Percentiles rank a stretch among this genome's conserved stretches.
These are phyloP conservation scores for Hypsopygia costalis DNA, from an alignment of 2,888 invertebrate genomes.

Conservation along the genomic window DNA sequence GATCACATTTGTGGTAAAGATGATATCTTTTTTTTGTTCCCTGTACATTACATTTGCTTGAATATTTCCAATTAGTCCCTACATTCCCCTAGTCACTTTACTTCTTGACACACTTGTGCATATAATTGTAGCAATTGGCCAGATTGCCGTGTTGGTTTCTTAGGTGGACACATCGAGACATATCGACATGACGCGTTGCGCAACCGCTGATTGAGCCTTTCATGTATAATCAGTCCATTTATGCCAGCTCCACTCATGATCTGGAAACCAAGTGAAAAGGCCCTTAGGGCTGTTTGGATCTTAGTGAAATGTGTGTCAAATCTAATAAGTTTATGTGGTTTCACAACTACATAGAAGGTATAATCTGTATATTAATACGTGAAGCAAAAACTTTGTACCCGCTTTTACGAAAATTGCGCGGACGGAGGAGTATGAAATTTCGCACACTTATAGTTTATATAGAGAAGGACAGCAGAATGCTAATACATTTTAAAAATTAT, in stretches of 20 bases:
- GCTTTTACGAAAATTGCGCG: no score
- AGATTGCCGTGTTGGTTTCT: conserved; percentile 35
- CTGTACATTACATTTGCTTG: no score
- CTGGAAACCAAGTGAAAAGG: conserved; percentile 13
- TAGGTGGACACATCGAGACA: conserved; percentile 68
- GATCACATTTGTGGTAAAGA: no score
- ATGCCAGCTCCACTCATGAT: conserved; percentile 31
- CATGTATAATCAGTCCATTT: conserved; percentile 49
- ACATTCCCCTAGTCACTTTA: conserved; percentile 34
- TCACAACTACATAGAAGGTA: no score
- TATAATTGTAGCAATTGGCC: conserved; percentile 74
- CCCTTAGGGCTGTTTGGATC: conserved; percentile 20
- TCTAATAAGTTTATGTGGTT: background rate
- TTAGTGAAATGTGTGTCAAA: conserved; percentile 4
- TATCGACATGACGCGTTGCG: conserved; percentile 61
- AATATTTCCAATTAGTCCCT: conserved; percentile 26
- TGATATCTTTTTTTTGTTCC: no score
- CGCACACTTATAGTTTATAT: no score
- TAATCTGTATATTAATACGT: no score
- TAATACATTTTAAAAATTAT: no score
- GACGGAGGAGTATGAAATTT: no score
- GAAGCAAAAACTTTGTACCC: no score
- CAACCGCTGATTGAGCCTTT: conserved; percentile 69
- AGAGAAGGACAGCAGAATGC: no score
- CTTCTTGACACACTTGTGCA: conserved; percentile 67